Evolutionary conservation across 2,113 vertebrate species (phyloP), one percentile per base, ranked within the genome.

Genomic region (Neoarius graeffei): DNA sequence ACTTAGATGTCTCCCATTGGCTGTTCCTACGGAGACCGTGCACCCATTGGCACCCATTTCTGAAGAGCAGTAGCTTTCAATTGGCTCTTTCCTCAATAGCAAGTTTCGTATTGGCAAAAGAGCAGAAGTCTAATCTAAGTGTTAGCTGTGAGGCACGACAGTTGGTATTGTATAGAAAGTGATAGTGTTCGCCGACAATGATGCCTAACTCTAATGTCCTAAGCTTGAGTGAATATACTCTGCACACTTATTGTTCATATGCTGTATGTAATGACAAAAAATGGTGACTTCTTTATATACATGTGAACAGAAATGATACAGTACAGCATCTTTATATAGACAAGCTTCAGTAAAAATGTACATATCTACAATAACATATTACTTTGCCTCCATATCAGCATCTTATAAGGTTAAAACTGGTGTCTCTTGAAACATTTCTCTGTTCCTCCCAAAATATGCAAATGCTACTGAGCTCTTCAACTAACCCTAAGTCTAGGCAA

Each of bases 101-200:
- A 87, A 4, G 48, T 80, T 89, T 88, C 87, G 80, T 64, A 89
- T 91, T 92, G 89, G 92, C 91, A 87, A 87, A 83, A 79, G 54
- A 90, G 76, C 82, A 81, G 52, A 86, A 23, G 52, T 73, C 23
- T 7, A 86, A 57, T 81, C 64, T 83, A 74, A 30, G 19, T 30
- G 25, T 84, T 52, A 57, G 35, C 71, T 71, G 27, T 85, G 86
- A 90, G 89, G 89, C 89, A 89, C 85, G 27, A 90, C 82, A 87
- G 82, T 87, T 56, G n/a, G 57, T 88, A 60, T 59, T 35, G 17
- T 86, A 83, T 42, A 19, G 62, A 77, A 20, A 85, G 77, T 0
- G 7, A 11, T 82, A 30, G 8, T 81, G 85, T 83, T 59, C 59
- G 9, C 56, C 14, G 17, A 60, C 56, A 42, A 3, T 42, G 42